Conservation (phyloP, 2,888 invertebrate species). For the Zygogramma bicolorata region DNA sequence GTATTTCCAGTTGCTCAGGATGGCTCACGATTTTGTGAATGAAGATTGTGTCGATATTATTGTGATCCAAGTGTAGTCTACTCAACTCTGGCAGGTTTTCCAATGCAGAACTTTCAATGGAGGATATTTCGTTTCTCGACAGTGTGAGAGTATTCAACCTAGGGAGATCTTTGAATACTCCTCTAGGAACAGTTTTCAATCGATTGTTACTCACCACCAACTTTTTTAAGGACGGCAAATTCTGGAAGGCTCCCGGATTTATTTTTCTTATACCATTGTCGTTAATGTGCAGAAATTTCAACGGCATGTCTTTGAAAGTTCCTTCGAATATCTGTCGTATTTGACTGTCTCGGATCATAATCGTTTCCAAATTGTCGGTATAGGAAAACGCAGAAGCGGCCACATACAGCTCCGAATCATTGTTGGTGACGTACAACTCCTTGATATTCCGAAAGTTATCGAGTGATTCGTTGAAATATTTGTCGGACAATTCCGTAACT, state of each 20-base stretch:
- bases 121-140: constrained; percentile 34
- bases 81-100: constrained; percentile 33
- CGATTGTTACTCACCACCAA: constrained; percentile 30
- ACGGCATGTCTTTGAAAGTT: constrained; percentile 30
- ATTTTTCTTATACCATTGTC: constrained; percentile 30
- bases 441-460: not conserved
- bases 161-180: constrained; percentile 32
- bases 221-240: constrained; percentile 29
- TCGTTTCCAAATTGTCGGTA: not conserved
- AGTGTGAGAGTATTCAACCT: constrained; percentile 21
- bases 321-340: constrained; percentile 7
- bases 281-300: constrained; percentile 27
- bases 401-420: not conserved
- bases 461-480: not conserved
- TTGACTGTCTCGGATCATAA: not conserved
- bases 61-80: constrained; percentile 31
- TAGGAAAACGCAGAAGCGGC: not conserved
- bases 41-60: constrained; percentile 29
- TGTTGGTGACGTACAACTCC: not conserved
- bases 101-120: constrained; percentile 33
- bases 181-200: constrained; percentile 28
- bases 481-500: not conserved
- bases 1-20: constrained; percentile 27
- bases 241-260: constrained; percentile 29
- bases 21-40: constrained; percentile 23